A percentile compares a stretch with the other conserved stretches of the same genome.
Evolutionary conservation across 53 echinoderm and acorn worm species (phyloP).

Genomic region (Holothuria leucospilota): DNA sequence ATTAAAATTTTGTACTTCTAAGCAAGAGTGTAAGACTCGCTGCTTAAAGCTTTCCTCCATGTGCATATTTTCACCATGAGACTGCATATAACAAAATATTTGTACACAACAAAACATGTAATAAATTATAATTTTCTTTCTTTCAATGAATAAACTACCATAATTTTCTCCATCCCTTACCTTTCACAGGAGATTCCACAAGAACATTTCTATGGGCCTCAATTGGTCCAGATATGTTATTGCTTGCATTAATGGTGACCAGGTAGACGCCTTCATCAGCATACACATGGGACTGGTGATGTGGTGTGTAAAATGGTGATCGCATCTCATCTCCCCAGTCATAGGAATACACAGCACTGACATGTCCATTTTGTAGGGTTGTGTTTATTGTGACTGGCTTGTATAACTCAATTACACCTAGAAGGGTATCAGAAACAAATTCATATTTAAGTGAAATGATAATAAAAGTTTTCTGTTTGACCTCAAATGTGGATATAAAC

Average conservation of each 20-base stretch:
- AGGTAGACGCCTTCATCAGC: slow-evolving; percentile 73
- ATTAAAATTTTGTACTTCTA: too few species aligned
- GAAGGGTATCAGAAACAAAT: neutral
- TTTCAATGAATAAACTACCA: too few species aligned
- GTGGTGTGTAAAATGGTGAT: slow-evolving; percentile 33
- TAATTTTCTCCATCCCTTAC: slow-evolving; percentile 19
- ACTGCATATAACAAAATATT: too few species aligned
- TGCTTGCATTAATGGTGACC: slow-evolving; percentile 64
- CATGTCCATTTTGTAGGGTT: slow-evolving; percentile 64
- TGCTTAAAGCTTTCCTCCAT: too few species aligned
- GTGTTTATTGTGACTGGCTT: slow-evolving; percentile 59
- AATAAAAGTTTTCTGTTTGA: too few species aligned
- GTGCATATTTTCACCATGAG: too few species aligned
- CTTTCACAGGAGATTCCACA: slow-evolving; percentile 76
- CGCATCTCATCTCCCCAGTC: slow-evolving; percentile 76
- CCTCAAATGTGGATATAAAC: too few species aligned
- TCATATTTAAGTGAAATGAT: too few species aligned
- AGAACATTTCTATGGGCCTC: slow-evolving; percentile 75
- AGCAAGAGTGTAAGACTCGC: too few species aligned
- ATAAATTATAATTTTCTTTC: too few species aligned
- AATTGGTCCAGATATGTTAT: slow-evolving; percentile 70
- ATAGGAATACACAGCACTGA: slow-evolving; percentile 63
- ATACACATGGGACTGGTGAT: slow-evolving; percentile 72
- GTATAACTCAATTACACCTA: slow-evolving; percentile 75
- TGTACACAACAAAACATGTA: too few species aligned